These are phyloP conservation scores for Brassicogethes aeneus DNA, from an alignment of 2,888 invertebrate species.

Conservation along the genomic window DNA sequence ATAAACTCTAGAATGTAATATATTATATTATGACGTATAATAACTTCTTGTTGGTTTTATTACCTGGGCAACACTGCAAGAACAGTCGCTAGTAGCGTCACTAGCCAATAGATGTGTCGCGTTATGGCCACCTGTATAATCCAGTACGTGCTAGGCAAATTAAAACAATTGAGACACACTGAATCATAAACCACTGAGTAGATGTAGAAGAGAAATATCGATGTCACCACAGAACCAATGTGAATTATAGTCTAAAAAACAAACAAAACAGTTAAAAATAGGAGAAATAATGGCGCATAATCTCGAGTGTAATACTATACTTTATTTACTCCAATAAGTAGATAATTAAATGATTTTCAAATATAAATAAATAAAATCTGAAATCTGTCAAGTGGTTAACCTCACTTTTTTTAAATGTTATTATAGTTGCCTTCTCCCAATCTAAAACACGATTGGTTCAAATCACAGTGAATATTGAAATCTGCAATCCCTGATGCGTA, in stretches of 20 bases:
- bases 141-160: constrained; percentile 80
- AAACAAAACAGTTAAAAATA: constrained; percentile 11
- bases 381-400: too few species aligned
- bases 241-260: constrained; percentile 76
- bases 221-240: constrained; percentile 64
- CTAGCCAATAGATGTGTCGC: constrained; percentile 73
- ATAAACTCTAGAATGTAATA: constrained; percentile 4
- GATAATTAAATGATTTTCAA: too few species aligned
- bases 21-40: neutral
- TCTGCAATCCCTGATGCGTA: too few species aligned
- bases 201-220: constrained; percentile 71
- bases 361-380: too few species aligned
- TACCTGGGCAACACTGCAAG: constrained; percentile 78
- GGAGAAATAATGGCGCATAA: too few species aligned
- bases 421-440: too few species aligned
- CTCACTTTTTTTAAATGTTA: too few species aligned
- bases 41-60: too few species aligned
- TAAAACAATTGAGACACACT: constrained; percentile 71
- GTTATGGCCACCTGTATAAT: constrained; percentile 70
- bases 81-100: constrained; percentile 66
- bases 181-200: constrained; percentile 81
- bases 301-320: too few species aligned
- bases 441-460: too few species aligned
- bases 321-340: too few species aligned
- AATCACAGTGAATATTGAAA: too few species aligned